Percentiles rank a stretch among this genome's conserved stretches.
Evolutionary conservation across 1,140 invertebrate genomes (phyloP).

Genomic region (Popillia japonica): DNA sequence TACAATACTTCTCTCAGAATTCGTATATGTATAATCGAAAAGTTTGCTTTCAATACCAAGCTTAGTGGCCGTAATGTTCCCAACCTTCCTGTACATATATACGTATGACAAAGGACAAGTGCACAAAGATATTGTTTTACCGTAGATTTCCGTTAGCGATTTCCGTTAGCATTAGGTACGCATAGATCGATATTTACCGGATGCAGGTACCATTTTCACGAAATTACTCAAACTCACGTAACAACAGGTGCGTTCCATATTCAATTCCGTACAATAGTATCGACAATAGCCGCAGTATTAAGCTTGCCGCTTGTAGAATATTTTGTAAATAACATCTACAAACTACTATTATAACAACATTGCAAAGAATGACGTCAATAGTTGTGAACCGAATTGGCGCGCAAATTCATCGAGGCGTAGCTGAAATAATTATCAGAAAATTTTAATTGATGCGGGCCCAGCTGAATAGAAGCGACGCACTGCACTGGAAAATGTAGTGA

Average conservation of each 20-base stretch:
- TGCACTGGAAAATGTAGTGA: not conserved
- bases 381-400: not conserved
- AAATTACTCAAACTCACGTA: constrained; percentile 40
- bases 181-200: constrained; percentile 37
- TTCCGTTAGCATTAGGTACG: not conserved
- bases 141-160: not conserved
- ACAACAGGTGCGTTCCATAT: constrained; percentile 41
- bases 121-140: not conserved
- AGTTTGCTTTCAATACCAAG: not conserved
- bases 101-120: not conserved
- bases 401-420: not conserved
- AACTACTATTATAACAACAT: no score
- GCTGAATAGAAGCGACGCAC: not conserved
- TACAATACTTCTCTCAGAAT: no score
- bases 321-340: no score
- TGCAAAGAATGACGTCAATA: not conserved
- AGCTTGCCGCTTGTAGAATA: not conserved
- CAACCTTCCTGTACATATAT: not conserved
- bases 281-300: not conserved
- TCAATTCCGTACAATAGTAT: not conserved
- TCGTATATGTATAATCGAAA: no score
- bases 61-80: not conserved
- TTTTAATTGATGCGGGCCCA: constrained; percentile 3
- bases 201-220: constrained; percentile 43
- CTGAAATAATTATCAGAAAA: constrained; percentile 12